Evolutionary conservation across 2,888 invertebrate genomes (phyloP), one percentile per base, ranked within the genome.

Genomic region (Mylabris sibirica): DNA sequence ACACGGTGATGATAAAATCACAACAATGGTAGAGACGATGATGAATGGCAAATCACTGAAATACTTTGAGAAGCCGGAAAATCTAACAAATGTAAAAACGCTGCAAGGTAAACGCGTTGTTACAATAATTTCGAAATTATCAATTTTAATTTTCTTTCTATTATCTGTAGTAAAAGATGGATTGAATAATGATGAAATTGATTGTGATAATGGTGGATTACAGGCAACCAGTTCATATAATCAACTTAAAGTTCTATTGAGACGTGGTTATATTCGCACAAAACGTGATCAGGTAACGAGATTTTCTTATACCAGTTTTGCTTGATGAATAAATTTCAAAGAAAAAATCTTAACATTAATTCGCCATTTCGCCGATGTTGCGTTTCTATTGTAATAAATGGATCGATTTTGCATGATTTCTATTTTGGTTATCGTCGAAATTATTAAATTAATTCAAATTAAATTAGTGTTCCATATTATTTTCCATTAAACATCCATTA

Each of bases 1-100:
- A 85, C 92, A 96, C 79, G 97, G 97, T 0, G 89, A 90, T 35
- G 95, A 96, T 75, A 92, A 92, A 84, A 89, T 94, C 17, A 85
- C 89, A 14, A 79, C 85, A 0, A 86, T 95, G 76, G 90, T 91
- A 17, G 85, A 86, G 8, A 91, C 90, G 65, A 89, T 91, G 0
- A 88, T 90, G 73, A 95, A 95, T 78, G 95, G 95, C 5, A 88
- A 86, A 79, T 88, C 87, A 14, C 76, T 90, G 8, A 86, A 88
- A 9, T 95, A 92, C 91, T 92, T 94, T 75, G 87, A 90, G 6
- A 88, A 92, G 74, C 84, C 88, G 0, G 83, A 86, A 9, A 79
- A 84, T 22, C 86, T 92, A 62, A 84, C 88, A 20, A 87, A 87
- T n/a, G 86, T 89, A 75, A 89, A 89, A 77, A 84, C 84, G 0